These are phyloP conservation scores for Hecatera dysodea DNA, from an alignment of 2,888 invertebrate genomes.

Conservation along the genomic window DNA sequence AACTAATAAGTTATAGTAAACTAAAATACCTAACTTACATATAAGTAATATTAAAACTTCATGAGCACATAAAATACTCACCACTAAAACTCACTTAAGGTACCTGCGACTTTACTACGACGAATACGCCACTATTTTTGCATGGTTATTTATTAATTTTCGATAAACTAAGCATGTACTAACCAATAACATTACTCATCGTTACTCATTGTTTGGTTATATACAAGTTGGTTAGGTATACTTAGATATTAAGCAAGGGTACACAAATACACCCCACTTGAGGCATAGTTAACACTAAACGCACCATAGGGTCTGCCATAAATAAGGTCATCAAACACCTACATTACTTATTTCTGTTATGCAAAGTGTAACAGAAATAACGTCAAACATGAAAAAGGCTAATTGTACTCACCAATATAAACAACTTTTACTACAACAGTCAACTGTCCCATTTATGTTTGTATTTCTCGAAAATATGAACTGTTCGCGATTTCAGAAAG, in stretches of 20 bases:
- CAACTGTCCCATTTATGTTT: too few relatives aligned
- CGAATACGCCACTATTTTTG: neutral
- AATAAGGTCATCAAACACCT: neutral
- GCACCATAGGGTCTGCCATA: neutral
- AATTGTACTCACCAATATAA: too few relatives aligned
- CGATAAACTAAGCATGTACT: neutral
- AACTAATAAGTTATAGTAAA: neutral
- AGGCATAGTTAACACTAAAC: neutral
- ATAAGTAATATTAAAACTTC: neutral
- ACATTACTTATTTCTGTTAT: too few relatives aligned
- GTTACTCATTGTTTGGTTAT: neutral
- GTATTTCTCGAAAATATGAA: too few relatives aligned
- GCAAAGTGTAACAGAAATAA: too few relatives aligned
- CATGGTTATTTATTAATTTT: conserved; percentile 5
- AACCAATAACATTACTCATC: neutral
- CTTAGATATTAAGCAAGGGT: neutral
- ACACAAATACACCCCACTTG: neutral
- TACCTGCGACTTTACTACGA: too few relatives aligned
- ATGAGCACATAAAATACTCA: too few relatives aligned
- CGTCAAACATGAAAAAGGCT: too few relatives aligned
- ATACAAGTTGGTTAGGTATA: neutral
- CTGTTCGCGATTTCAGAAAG: too few relatives aligned
- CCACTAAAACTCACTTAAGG: too few relatives aligned
- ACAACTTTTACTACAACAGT: too few relatives aligned
- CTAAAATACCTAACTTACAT: neutral